phyloP scores from a whole-genome alignment of 2,113 vertebrate genomes.

The Neolamprologus variostigma region DNA sequence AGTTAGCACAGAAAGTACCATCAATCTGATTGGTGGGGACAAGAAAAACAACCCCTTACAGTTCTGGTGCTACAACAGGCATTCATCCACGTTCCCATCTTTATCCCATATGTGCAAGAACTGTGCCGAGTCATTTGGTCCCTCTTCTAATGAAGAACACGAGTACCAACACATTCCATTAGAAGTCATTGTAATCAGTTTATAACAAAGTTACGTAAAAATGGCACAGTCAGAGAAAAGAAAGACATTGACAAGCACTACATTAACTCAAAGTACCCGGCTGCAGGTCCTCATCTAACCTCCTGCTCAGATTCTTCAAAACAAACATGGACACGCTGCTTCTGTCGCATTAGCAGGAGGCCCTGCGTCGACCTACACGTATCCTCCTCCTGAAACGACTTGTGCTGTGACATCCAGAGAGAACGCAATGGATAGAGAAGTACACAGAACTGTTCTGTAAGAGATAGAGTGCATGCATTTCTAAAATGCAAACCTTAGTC shows the following conservation, averaged over 20 bases:
- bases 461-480: conserved; percentile 75
- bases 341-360: conserved; percentile 22
- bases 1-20: conserved; percentile 33
- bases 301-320: conserved; percentile 5
- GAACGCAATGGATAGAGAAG: conserved; percentile 52
- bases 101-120: conserved; percentile 43
- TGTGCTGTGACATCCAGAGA: conserved; percentile 68
- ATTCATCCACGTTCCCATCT: conserved; percentile 15
- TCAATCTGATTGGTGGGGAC: neutral
- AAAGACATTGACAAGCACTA: conserved; percentile 18
- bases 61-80: conserved; percentile 19
- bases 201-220: conserved; percentile 56
- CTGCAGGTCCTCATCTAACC: neutral
- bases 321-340: conserved; percentile 14
- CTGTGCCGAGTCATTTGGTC: conserved; percentile 60
- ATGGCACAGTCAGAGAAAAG: conserved; percentile 67
- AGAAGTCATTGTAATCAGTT: conserved; percentile 40
- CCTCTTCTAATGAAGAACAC: conserved; percentile 49
- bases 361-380: neutral
- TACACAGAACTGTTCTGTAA: conserved; percentile 72
- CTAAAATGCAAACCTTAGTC: conserved; percentile 74
- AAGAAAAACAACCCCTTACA: conserved; percentile 17
- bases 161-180: conserved; percentile 54
- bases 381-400: conserved; percentile 15
- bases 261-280: conserved; percentile 2